These are phyloP conservation scores for Rhopalosiphum maidis DNA, from an alignment of 1,140 invertebrate genomes.

Conservation along the genomic window DNA sequence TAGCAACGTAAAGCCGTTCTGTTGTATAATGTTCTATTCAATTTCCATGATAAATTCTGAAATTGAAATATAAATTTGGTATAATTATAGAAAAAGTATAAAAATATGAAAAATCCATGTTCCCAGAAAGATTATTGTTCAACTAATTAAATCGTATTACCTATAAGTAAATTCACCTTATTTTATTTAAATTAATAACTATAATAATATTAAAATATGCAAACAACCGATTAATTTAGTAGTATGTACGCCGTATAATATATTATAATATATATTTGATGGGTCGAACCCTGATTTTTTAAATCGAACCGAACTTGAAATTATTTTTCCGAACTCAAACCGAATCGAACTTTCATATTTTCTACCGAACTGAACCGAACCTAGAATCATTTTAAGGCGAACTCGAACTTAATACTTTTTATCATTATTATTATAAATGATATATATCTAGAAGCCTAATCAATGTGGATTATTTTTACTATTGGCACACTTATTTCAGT, in stretches of 20 bases:
- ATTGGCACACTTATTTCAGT: neutral
- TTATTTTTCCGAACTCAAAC: too few relatives aligned
- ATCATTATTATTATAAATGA: too few relatives aligned
- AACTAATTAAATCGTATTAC: neutral
- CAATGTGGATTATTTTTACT: neutral
- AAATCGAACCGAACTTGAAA: too few relatives aligned
- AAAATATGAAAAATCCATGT: neutral
- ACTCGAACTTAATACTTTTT: too few relatives aligned
- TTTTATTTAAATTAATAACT: neutral
- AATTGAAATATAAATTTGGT: neutral
- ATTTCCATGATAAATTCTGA: neutral
- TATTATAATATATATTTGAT: neutral
- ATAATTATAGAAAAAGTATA: neutral
- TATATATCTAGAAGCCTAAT: neutral
- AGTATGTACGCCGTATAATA: neutral
- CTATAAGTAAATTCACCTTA: neutral
- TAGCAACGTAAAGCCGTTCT: neutral
- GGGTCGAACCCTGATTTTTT: too few relatives aligned
- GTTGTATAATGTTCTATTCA: neutral
- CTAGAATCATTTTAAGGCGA: too few relatives aligned
- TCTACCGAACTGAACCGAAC: too few relatives aligned
- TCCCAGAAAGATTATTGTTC: neutral
- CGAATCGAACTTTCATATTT: too few relatives aligned
- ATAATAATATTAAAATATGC: neutral
- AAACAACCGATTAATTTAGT: neutral